A percentile compares a stretch with the other conserved stretches of the same genome.
These are phyloP conservation scores for Pocillopora damicornis DNA, from an alignment of 64 coral and sea anemone species.

Conservation along the genomic window DNA sequence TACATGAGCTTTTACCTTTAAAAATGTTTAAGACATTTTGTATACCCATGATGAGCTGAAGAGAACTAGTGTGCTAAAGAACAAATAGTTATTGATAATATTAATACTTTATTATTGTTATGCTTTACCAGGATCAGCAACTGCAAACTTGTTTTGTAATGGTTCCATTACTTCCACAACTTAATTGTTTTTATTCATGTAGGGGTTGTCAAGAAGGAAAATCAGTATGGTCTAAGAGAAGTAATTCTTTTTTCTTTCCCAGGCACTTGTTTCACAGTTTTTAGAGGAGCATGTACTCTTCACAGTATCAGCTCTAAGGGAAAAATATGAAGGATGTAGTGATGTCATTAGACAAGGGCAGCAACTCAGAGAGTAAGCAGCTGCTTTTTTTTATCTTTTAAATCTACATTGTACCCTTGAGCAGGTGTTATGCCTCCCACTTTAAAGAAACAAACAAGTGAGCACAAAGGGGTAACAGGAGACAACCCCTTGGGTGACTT, in stretches of 20 bases:
- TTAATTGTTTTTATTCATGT: too few relatives aligned
- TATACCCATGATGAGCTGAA: neutral
- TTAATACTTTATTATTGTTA: too few relatives aligned
- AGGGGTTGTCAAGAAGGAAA: neutral
- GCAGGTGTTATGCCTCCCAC: neutral
- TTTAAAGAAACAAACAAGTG: too few relatives aligned
- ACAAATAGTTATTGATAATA: too few relatives aligned
- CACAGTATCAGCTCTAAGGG: slow-evolving; percentile 31
- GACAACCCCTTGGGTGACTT: too few relatives aligned
- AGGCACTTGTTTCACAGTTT: slow-evolving; percentile 29
- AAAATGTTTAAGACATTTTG: neutral
- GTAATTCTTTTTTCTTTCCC: neutral
- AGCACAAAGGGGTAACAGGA: too few relatives aligned
- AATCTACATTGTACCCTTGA: neutral
- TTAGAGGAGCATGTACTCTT: slow-evolving; percentile 42
- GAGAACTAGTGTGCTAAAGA: too few relatives aligned
- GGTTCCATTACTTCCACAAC: too few relatives aligned
- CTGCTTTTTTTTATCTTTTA: neutral
- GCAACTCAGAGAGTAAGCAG: slow-evolving; percentile 73
- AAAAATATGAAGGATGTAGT: slow-evolving; percentile 64
- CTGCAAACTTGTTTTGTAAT: too few relatives aligned
- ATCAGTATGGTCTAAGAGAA: neutral
- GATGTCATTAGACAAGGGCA: slow-evolving; percentile 11
- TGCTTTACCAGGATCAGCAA: too few relatives aligned
- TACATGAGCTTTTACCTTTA: neutral